Base-by-base conservation (phyloP, 2,113 vertebrate species). In the Chaenocephalus aceratus region DNA sequence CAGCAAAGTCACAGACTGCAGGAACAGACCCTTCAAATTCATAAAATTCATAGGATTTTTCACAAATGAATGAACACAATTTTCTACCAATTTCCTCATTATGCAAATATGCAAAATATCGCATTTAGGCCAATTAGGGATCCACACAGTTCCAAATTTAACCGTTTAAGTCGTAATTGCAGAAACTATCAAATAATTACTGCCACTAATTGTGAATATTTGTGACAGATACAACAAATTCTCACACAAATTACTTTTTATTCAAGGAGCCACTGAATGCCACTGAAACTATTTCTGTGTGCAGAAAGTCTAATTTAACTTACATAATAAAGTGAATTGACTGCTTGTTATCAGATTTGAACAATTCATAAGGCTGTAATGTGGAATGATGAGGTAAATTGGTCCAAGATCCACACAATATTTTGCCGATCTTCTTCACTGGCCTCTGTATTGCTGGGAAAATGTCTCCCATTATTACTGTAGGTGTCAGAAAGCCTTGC, bases 181-280 rank as follows among this genome's bases (percentile, higher is more conserved):
- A 97, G 97, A 97, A 98, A 99, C 97, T 97, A 99, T 98, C 97
- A 98, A 97, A 97, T 98, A 98, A 98, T 99, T 99, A 98, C 96
- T 96, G 95, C 95, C 85, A 92, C 97, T 99, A 99, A 99, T 99
- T 99, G 96, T 96, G 96, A 97, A 98, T 99, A 99, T 99, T 99
- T 98, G 97, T 98, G 97, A 98, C 98, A 99, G 97, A 99, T 98
- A 98, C 96, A 97, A 98, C 97, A 98, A 97, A 99, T 98, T 99
- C 97, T 97, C 95, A 92, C 96, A 95, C 96, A 98, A 98, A 98
- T 98, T 97, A 96, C 96, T 94, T 97, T 97, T 97, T 96, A 97
- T 97, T 96, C 95, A 94, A 96, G 95, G 94, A 97, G 96, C 96
- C 95, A 96, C 95, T 94, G 96, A 95, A 96, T 95, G 95, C 95